Percentiles rank a stretch among this genome's conserved stretches.
phyloP scores from a whole-genome alignment of 2,888 invertebrate species.

The Campoplex capitator region DNA sequence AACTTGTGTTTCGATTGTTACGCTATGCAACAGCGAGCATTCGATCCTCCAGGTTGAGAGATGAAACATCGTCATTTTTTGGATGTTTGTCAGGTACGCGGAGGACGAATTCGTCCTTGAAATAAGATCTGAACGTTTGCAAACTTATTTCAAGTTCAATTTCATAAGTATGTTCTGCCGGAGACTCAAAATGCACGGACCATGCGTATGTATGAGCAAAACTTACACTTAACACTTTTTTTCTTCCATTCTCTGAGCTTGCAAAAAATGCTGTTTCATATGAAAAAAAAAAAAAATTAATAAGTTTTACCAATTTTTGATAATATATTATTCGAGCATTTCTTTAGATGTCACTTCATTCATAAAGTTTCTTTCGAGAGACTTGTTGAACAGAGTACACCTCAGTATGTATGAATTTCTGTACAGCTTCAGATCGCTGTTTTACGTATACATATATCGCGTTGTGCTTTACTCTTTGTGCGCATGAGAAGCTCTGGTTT shows the following conservation, averaged over 20 bases:
- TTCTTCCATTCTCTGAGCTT: too few species aligned
- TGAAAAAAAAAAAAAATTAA: neutral
- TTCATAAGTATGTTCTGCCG: too few species aligned
- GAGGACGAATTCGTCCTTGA: too few species aligned
- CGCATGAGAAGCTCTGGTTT: conserved; percentile 60
- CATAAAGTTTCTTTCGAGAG: conserved; percentile 1
- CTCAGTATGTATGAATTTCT: neutral
- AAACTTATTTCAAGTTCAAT: too few species aligned
- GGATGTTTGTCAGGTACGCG: too few species aligned
- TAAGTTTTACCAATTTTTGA: neutral
- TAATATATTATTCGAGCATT: neutral
- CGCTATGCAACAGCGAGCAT: conserved; percentile 1
- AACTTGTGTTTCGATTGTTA: conserved; percentile 12
- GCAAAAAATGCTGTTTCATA: too few species aligned
- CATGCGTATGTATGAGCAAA: too few species aligned
- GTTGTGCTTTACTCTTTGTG: conserved; percentile 45
- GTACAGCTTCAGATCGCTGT: conserved; percentile 18
- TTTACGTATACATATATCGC: conserved; percentile 37
- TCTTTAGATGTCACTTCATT: neutral
- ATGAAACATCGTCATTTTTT: neutral
- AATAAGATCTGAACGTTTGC: too few species aligned
- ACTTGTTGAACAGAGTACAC: conserved; percentile 19
- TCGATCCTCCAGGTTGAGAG: neutral
- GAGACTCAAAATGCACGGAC: too few species aligned
- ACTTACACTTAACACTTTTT: too few species aligned